Percentiles rank a stretch among this genome's conserved stretches.
phyloP scores from a whole-genome alignment of 2,888 invertebrate species.

The Oasisia sp. region DNA sequence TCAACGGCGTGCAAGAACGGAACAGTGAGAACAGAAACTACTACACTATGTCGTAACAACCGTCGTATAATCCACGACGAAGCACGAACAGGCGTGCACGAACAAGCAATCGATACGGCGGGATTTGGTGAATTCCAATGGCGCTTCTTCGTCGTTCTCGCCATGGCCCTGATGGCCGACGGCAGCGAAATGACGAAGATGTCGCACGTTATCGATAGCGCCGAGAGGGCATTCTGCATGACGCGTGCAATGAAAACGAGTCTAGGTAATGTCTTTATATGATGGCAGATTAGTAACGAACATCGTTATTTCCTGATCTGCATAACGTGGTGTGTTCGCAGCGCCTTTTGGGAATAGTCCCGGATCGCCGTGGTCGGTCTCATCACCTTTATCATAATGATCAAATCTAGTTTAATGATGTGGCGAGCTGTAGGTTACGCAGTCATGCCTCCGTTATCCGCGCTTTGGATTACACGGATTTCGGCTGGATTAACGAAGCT shows the following conservation, averaged over 20 bases:
- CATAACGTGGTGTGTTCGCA: background rate
- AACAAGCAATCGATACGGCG: constrained; percentile 17
- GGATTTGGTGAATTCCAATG: constrained; percentile 40
- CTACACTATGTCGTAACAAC: background rate
- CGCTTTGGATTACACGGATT: too few species aligned
- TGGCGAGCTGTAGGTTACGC: background rate
- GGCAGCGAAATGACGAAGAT: constrained; percentile 36
- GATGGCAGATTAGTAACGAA: background rate
- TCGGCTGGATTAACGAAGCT: too few species aligned
- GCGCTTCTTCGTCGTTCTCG: constrained; percentile 35
- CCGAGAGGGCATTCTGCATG: constrained; percentile 39
- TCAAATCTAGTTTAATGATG: constrained; percentile 1
- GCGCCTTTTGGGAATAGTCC: background rate
- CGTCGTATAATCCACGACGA: background rate
- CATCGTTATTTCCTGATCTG: background rate
- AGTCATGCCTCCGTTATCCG: too few species aligned
- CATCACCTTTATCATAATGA: background rate
- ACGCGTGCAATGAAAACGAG: constrained; percentile 36
- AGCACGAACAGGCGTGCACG: background rate
- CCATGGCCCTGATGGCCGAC: constrained; percentile 37
- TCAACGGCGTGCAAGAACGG: background rate
- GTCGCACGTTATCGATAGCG: constrained; percentile 36
- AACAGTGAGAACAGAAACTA: background rate
- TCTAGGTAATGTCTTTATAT: constrained; percentile 31
- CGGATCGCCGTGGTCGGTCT: background rate